Percentiles rank a stretch among this genome's conserved stretches.
phyloP scores from a whole-genome alignment of 1,140 invertebrate species.

The Metaphire vulgaris region DNA sequence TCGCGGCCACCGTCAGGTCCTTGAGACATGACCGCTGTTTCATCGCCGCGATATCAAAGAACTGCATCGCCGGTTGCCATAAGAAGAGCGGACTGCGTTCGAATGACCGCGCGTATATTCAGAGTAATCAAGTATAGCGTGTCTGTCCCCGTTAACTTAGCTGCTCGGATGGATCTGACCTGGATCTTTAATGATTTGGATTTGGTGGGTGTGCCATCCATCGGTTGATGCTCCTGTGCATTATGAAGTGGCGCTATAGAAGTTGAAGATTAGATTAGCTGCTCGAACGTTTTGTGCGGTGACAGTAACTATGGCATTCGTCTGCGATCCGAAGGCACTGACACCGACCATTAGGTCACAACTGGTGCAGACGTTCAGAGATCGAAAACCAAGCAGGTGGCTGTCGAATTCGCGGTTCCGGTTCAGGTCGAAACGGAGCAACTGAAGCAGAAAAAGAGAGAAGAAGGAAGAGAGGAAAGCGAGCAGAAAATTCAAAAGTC shows the following conservation, averaged over 20 bases:
- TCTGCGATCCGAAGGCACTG: background rate
- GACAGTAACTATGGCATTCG: background rate
- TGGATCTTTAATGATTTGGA: too few species aligned
- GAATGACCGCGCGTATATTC: too few species aligned
- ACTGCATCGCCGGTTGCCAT: too few species aligned
- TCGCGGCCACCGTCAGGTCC: too few species aligned
- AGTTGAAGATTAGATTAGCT: constrained; percentile 4
- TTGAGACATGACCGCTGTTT: too few species aligned
- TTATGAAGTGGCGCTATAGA: too few species aligned
- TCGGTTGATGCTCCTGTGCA: too few species aligned
- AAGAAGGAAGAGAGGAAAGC: background rate
- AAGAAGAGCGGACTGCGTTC: too few species aligned
- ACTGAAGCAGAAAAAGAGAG: background rate
- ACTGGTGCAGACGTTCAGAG: background rate
- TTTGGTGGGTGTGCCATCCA: too few species aligned
- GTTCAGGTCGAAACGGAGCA: background rate
- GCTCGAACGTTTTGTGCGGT: constrained; percentile 4
- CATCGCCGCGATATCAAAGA: too few species aligned
- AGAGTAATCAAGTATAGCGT: too few species aligned
- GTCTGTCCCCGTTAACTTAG: too few species aligned
- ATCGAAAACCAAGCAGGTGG: background rate
- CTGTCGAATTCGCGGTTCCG: constrained; percentile 5
- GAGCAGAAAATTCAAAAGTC: background rate
- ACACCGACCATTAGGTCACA: background rate
- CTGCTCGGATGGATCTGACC: background rate